Base-by-base conservation (phyloP, 2,888 invertebrate genomes). In the Lobophora halterata region DNA sequence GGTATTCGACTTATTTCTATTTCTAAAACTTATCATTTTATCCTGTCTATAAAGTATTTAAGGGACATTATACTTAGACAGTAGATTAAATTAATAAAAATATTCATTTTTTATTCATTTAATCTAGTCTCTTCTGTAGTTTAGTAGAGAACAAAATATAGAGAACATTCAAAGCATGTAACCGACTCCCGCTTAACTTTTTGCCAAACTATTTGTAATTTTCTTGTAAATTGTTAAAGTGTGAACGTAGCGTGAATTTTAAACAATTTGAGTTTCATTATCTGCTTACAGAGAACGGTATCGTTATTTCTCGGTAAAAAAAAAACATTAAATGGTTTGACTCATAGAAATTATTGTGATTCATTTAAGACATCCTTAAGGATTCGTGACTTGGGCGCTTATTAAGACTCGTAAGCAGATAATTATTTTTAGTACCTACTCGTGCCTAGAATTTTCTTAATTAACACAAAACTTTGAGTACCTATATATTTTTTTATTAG, bases 201-300 rank as follows among this genome's bases (percentile, higher is more conserved):
- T 34, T 33, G 42, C 46, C 20, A 38, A 49, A 53, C 46, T 42
- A 45, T 50, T 50, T 41, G 46, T 46, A 48, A 47, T 38, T 38
- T 46, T 20, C 44, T 38, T 34, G 38, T 46, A 43, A 48, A 48
- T 50, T 29, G 48, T 53, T 53, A 46, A 50, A 48, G 44, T 50
- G 53, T 53, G 53, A 53, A 53, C 53, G 39, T 40, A 53, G 44
- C 53, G 50, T 50, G 53, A 53, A 53, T 49, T 38, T 40, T 32
- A 40, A 33, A 45, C 41, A 46, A 48, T 45, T 45, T 45, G 38
- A 27, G 13, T 20, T 43, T 37, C 37, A 25, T 44, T 43, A 37
- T 38, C 42, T 42, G 21, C 37, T 37, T 33, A 37, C 5, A 17
- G 2, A 17, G 5, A 17, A 17, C 37, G 43, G 43, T 36, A 36